Percentiles rank a stretch among this genome's conserved stretches.
phyloP scores from a whole-genome alignment of 2,888 invertebrate species.

The Watsonalla cultraria region DNA sequence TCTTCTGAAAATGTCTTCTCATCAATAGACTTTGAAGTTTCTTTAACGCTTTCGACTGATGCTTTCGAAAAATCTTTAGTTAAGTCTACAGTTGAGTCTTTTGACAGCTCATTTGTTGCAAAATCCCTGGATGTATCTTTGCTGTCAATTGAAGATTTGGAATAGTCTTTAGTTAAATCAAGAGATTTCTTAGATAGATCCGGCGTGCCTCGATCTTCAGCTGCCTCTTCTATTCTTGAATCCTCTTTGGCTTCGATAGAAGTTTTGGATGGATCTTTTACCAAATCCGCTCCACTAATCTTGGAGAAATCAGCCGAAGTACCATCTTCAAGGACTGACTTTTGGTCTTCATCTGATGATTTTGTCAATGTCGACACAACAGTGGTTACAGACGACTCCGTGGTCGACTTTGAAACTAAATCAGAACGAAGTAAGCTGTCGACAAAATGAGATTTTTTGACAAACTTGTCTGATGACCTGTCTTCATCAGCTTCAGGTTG shows the following conservation, averaged over 20 bases:
- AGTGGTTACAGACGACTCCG: slow-evolving; percentile 71
- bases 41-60: slow-evolving; percentile 70
- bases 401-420: slow-evolving; percentile 67
- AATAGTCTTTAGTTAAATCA: slow-evolving; percentile 70
- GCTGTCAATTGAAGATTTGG: slow-evolving; percentile 72
- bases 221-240: slow-evolving; percentile 52
- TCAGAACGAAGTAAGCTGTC: slow-evolving; percentile 54
- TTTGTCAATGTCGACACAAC: slow-evolving; percentile 68
- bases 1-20: slow-evolving; percentile 74
- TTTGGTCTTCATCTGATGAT: slow-evolving; percentile 70
- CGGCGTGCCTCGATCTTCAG: slow-evolving; percentile 63
- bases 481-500: slow-evolving; percentile 33
- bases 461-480: slow-evolving; percentile 33
- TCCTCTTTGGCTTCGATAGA: slow-evolving; percentile 66
- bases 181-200: slow-evolving; percentile 72
- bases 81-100: slow-evolving; percentile 71
- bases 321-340: slow-evolving; percentile 66
- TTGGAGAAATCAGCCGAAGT: slow-evolving; percentile 71
- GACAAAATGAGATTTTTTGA: slow-evolving; percentile 51
- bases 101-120: slow-evolving; percentile 70
- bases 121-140: slow-evolving; percentile 73
- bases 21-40: slow-evolving; percentile 67
- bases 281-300: slow-evolving; percentile 67
- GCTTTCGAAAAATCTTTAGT: slow-evolving; percentile 68
- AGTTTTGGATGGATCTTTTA: slow-evolving; percentile 66